Evolutionary conservation across 2,797 vertebrate species (phyloP).

Genomic region (Fistularia commersonii): DNA sequence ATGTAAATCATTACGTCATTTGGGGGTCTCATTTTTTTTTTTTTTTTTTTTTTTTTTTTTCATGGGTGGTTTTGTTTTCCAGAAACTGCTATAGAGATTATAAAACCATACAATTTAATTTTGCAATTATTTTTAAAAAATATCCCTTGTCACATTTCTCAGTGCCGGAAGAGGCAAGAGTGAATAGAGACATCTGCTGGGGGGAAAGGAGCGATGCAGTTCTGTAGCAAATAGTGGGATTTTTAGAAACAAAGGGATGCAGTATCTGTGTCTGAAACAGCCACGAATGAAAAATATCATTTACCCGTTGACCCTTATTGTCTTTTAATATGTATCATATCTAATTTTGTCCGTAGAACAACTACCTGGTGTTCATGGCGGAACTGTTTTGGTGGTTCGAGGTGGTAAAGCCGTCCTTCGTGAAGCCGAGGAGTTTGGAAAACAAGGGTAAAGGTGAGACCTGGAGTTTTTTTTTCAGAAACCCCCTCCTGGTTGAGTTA

Average conservation of each 20-base stretch:
- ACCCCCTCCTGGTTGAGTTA: no score
- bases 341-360: slow-evolving; percentile 78
- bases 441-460: slow-evolving; percentile 61
- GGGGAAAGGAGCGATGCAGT: slow-evolving; percentile 15
- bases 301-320: no score
- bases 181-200: slow-evolving; percentile 68
- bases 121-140: no score
- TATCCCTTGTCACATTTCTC: no score
- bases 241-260: neutral
- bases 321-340: slow-evolving; percentile 5
- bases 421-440: slow-evolving; percentile 83
- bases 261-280: neutral
- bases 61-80: no score
- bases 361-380: slow-evolving; percentile 97
- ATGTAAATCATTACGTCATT: no score
- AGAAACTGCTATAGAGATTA: no score
- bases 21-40: no score
- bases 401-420: slow-evolving; percentile 92
- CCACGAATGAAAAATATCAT: no score
- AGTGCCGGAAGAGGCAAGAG: no score
- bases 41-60: no score
- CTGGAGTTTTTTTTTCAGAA: neutral
- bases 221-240: slow-evolving; percentile 8
- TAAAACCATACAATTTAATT: no score
- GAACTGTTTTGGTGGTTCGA: slow-evolving; percentile 98